phyloP scores from a whole-genome alignment of 2,797 vertebrate genomes.

The Meda fulgida region DNA sequence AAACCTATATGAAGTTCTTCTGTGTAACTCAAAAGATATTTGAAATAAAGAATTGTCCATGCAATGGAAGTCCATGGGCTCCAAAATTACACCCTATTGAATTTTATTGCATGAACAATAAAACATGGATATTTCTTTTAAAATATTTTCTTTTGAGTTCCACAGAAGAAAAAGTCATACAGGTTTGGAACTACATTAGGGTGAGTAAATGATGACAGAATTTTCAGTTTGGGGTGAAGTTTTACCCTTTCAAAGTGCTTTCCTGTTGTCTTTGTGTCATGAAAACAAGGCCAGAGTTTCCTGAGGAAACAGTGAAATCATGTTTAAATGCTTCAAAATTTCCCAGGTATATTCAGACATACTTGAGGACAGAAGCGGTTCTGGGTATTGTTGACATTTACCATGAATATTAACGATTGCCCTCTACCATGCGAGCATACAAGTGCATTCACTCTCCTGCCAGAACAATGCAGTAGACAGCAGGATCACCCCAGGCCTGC shows the following conservation, averaged over 20 bases:
- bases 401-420: conserved; percentile 46
- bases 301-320: not conserved
- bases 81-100: not conserved
- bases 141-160: not conserved
- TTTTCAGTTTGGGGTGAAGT: not conserved
- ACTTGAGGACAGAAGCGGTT: conserved; percentile 39
- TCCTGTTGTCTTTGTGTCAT: conserved; percentile 24
- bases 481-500: conserved; percentile 46
- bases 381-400: conserved; percentile 54
- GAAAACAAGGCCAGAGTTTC: not conserved
- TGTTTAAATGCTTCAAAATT: conserved; percentile 36
- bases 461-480: conserved; percentile 44
- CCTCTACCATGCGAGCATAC: conserved; percentile 36
- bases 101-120: not conserved
- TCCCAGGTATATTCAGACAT: conserved; percentile 29
- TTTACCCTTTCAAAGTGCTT: conserved; percentile 7
- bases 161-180: not conserved
- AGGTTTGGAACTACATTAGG: no score
- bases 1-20: not conserved
- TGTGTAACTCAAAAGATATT: not conserved
- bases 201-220: not conserved
- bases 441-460: conserved; percentile 33
- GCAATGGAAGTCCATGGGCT: no score
- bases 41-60: not conserved
- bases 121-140: not conserved